Evolutionary conservation across 2,888 invertebrate genomes (phyloP).

Genomic region (Heliconius aoede): DNA sequence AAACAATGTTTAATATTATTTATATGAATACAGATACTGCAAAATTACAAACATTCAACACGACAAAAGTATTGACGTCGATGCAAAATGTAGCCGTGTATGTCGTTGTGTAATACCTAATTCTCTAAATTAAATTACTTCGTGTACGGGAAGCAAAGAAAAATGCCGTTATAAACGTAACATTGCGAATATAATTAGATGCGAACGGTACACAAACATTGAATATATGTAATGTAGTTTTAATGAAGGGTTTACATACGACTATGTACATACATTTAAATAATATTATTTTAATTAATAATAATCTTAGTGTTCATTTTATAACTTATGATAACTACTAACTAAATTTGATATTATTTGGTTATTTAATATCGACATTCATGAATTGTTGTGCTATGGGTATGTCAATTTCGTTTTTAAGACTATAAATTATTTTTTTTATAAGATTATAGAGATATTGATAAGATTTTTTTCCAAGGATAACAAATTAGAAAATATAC

Average conservation of each 20-base stretch:
- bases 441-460: no score
- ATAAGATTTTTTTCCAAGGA: no score
- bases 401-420: not conserved
- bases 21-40: not conserved
- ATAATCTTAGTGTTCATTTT: not conserved
- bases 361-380: not conserved
- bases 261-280: not conserved
- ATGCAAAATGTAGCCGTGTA: not conserved
- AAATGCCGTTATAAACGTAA: not conserved
- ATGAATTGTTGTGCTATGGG: not conserved
- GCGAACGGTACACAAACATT: not conserved
- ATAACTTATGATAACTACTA: not conserved
- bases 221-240: not conserved
- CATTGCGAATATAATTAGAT: not conserved
- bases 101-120: not conserved
- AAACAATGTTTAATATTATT: not conserved
- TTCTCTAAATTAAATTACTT: conserved; percentile 12
- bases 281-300: not conserved
- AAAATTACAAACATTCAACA: not conserved
- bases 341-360: not conserved
- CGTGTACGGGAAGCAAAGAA: not conserved
- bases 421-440: no score
- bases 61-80: conserved; percentile 3
- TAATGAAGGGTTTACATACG: not conserved
- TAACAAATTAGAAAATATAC: no score